phyloP scores from a whole-genome alignment of 2,113 vertebrate species.

The Callipepla californica region DNA sequence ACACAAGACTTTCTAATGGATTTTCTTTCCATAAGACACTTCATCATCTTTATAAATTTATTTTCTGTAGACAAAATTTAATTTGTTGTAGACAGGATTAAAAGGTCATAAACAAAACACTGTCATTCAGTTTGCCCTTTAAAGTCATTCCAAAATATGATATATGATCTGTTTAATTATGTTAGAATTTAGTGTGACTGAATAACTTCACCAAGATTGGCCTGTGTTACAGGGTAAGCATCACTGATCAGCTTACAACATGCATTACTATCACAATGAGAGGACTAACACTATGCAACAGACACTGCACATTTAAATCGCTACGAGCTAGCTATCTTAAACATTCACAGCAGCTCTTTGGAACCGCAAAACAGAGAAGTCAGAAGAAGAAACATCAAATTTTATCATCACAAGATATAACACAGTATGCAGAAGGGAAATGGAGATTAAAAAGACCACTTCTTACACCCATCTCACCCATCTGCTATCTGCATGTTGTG shows the following conservation, averaged over 20 bases:
- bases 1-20: background rate
- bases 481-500: background rate
- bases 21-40: constrained; percentile 35
- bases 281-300: background rate
- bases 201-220: background rate
- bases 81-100: constrained; percentile 57
- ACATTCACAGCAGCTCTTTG: background rate
- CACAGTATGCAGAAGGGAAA: background rate
- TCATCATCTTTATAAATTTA: constrained; percentile 25
- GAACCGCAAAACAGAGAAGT: background rate
- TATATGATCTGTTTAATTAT: constrained; percentile 6
- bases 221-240: background rate
- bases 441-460: accelerated
- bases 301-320: background rate
- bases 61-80: constrained; percentile 35
- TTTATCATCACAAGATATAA: background rate
- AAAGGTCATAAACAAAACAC: constrained; percentile 59
- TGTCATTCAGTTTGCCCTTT: constrained; percentile 37
- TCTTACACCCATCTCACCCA: background rate
- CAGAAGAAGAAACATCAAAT: background rate
- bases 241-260: background rate
- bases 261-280: background rate
- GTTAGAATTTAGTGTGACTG: constrained; percentile 3
- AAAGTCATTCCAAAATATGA: background rate
- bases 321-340: background rate